phyloP scores from a whole-genome alignment of 1,140 invertebrate genomes.

The Glomeris maerens region DNA sequence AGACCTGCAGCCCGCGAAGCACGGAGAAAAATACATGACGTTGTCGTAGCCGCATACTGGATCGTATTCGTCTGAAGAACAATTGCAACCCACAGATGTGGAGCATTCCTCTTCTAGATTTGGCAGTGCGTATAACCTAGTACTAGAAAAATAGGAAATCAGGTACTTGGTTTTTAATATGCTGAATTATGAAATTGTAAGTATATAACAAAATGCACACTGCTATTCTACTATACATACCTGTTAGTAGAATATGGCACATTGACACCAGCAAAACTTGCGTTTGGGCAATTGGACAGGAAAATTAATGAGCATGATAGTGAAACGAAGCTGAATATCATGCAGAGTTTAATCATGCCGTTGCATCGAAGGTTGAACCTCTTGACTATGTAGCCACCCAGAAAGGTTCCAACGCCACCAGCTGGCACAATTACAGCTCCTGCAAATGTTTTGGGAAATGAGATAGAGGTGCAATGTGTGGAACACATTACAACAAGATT shows the following conservation, averaged over 20 bases:
- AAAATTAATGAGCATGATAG: conserved; percentile 48
- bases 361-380: conserved; percentile 50
- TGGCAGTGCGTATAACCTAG: background rate
- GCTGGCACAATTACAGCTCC: conserved; percentile 28
- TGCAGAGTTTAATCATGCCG: conserved; percentile 60
- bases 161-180: background rate
- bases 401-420: conserved; percentile 52
- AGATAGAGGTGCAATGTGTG: conserved; percentile 3
- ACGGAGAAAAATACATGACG: conserved; percentile 26
- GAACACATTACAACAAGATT: background rate
- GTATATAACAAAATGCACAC: background rate
- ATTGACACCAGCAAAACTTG: conserved; percentile 56
- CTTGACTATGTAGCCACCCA: conserved; percentile 65
- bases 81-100: conserved; percentile 6
- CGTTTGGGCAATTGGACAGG: conserved; percentile 55
- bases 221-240: conserved; percentile 35
- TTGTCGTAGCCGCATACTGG: conserved; percentile 32
- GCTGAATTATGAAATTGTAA: background rate
- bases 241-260: conserved; percentile 36
- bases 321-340: conserved; percentile 42
- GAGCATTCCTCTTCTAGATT: background rate
- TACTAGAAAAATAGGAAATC: background rate
- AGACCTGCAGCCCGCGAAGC: conserved; percentile 21
- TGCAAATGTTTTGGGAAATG: conserved; percentile 18
- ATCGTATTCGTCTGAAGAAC: conserved; percentile 22